A percentile compares a stretch with the other conserved stretches of the same genome.
Conservation (phyloP, 2,888 invertebrate genomes). For the Athripsodes cinereus region DNA sequence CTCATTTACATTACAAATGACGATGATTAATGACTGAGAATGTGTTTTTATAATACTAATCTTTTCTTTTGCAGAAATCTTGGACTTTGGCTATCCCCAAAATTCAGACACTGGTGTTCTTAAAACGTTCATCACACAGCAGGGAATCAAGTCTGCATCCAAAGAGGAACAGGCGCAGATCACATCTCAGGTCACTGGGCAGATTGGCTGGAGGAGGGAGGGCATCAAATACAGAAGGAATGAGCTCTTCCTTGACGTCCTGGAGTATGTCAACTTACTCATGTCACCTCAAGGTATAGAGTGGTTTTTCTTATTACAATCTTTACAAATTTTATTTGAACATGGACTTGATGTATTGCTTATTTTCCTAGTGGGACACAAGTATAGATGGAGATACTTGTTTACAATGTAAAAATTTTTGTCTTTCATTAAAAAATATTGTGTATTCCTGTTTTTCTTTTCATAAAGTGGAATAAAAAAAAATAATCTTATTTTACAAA, state of each 20-base stretch:
- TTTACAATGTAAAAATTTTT: too few relatives aligned
- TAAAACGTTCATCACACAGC: conserved; percentile 99
- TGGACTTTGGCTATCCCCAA: conserved; percentile 99
- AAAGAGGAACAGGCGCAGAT: conserved; percentile 99
- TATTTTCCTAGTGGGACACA: too few relatives aligned
- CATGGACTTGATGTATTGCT: too few relatives aligned
- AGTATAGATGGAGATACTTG: too few relatives aligned
- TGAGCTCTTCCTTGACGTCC: conserved; percentile 95
- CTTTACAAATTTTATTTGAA: too few relatives aligned
- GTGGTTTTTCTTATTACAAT: too few relatives aligned
- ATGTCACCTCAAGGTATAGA: conserved; percentile 97
- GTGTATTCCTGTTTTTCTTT: too few relatives aligned
- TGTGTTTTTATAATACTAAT: background rate
- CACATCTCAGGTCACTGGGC: conserved; percentile 96
- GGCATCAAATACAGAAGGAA: conserved; percentile 99
- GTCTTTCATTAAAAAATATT: too few relatives aligned
- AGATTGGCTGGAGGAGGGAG: conserved; percentile 98
- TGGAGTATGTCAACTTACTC: conserved; percentile 97
- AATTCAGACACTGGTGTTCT: conserved; percentile 99
- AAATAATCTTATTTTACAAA: too few relatives aligned
- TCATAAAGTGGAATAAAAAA: too few relatives aligned
- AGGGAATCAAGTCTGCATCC: conserved; percentile 96
- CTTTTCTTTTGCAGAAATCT: conserved; percentile 65
- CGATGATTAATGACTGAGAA: too few relatives aligned
- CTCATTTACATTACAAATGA: background rate